Base-by-base conservation (phyloP, 1,140 invertebrate genomes). In the Nasonia vitripennis region DNA sequence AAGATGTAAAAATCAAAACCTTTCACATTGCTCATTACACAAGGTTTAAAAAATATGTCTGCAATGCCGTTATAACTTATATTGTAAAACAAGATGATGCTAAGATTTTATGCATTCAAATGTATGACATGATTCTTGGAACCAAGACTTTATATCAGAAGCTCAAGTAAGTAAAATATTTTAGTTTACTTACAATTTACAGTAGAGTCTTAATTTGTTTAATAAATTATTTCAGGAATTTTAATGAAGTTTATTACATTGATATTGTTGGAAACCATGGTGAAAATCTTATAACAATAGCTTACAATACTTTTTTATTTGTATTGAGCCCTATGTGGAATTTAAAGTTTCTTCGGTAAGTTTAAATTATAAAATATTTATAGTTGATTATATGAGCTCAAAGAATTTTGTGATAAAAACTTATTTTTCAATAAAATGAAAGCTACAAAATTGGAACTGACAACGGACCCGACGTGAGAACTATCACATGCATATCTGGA, bases 401-500 rank as follows among this genome's bases (percentile, higher is more conserved):
- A 37, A 17, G 0, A 55, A 20, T 55, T 17, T 17, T 20, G 67
- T 70, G 6, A 70, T n/a, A 70, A 70, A 70, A 2, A 27, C 0
- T 27, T 23, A 70, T 31, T 71, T 12, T 17, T 71, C 23, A 71
- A 71, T 71, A 2, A 31, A 71, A 34, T 71, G 31, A 67, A 71
- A 91, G 86, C 91, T 37, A 93, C 74, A 94, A 91, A 87, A 93
- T 92, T 85, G 88, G 89, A 73, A 27, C 27, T 27, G 27, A 27
- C 27, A 27, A 27, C 1, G 27, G 27, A 27, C 27, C 27, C 27
- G 27, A 27, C 27, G 27, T 27, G 27, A 91, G 93, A 86, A 87
- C 88, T 2, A 94, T 97, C 68, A 97, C 95, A 1, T 96, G 95
- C 90, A 93, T 98, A 20, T 93, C 94, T 1, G 95, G 95, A 86